Conservation (phyloP, 2,797 vertebrate species). For the Darevskia nairensis region DNA sequence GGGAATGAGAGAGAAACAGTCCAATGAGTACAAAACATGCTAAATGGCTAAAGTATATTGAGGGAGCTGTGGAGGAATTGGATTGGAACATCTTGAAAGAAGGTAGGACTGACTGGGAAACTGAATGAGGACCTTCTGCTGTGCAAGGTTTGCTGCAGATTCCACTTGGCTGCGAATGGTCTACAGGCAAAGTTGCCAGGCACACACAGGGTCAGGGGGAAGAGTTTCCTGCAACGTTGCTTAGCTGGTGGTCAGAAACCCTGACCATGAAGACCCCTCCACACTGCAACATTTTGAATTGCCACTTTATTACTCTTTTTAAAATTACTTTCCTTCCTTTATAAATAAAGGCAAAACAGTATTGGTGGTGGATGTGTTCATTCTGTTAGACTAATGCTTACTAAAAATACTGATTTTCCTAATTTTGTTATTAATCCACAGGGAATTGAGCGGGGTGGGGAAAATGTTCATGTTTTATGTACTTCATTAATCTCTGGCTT, state of each 20-base stretch:
- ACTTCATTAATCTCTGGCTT: constrained; percentile 13
- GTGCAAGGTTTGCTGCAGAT: too few relatives aligned
- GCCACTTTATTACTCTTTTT: not conserved
- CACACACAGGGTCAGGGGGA: too few relatives aligned
- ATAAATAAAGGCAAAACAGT: not conserved
- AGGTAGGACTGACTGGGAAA: not conserved
- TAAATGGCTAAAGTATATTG: not conserved
- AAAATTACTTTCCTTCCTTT: not conserved
- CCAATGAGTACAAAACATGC: not conserved
- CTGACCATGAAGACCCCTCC: not conserved
- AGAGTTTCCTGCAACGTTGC: too few relatives aligned
- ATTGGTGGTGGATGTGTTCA: too few relatives aligned
- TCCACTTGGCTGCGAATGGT: too few relatives aligned
- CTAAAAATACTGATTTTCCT: not conserved
- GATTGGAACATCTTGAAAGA: not conserved
- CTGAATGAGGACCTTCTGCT: too few relatives aligned
- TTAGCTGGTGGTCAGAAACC: not conserved
- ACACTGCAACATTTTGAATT: not conserved
- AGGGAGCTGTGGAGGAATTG: too few relatives aligned
- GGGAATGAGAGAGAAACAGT: not conserved
- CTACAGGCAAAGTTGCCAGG: too few relatives aligned
- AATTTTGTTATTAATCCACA: not conserved
- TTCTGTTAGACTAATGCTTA: not conserved
- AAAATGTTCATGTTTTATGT: constrained; percentile 4
- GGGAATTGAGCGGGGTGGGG: not conserved